These are phyloP conservation scores for Tetrapedia diversipes DNA, from an alignment of 2,888 invertebrate genomes.

Conservation along the genomic window DNA sequence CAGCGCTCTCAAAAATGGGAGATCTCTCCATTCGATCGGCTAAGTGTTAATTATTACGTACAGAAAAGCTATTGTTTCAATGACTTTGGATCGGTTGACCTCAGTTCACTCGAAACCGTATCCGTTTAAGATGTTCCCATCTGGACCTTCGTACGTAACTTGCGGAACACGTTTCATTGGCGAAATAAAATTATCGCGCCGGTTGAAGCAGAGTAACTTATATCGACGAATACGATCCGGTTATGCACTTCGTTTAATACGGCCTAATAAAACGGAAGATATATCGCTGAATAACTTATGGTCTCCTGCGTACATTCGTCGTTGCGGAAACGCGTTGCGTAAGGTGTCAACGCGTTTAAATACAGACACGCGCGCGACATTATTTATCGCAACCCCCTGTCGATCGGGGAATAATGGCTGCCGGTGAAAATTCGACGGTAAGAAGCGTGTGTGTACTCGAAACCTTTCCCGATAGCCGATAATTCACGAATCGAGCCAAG, in stretches of 20 bases:
- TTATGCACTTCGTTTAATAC: neutral
- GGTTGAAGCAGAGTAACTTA: neutral
- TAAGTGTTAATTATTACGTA: too few species aligned
- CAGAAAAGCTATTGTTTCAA: too few species aligned
- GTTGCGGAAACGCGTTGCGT: neutral
- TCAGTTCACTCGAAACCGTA: too few species aligned
- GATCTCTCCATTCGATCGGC: too few species aligned
- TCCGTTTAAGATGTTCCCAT: too few species aligned
- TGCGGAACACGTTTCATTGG: neutral
- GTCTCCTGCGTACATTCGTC: neutral
- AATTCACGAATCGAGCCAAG: slow-evolving; percentile 39
- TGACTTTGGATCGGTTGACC: too few species aligned
- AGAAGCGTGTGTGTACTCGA: neutral
- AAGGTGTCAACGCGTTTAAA: slow-evolving; percentile 1
- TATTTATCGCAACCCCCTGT: too few species aligned
- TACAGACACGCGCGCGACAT: too few species aligned
- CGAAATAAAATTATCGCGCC: neutral
- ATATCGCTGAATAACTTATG: slow-evolving; percentile 8
- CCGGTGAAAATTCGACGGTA: neutral
- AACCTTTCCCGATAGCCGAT: slow-evolving; percentile 29
- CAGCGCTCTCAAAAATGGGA: too few species aligned
- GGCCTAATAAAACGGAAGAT: slow-evolving; percentile 18
- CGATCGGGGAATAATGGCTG: neutral
- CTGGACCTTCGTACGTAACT: neutral
- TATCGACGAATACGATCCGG: neutral